These are phyloP conservation scores for Orchesella cincta DNA, from an alignment of 1,140 invertebrate species.

Conservation along the genomic window DNA sequence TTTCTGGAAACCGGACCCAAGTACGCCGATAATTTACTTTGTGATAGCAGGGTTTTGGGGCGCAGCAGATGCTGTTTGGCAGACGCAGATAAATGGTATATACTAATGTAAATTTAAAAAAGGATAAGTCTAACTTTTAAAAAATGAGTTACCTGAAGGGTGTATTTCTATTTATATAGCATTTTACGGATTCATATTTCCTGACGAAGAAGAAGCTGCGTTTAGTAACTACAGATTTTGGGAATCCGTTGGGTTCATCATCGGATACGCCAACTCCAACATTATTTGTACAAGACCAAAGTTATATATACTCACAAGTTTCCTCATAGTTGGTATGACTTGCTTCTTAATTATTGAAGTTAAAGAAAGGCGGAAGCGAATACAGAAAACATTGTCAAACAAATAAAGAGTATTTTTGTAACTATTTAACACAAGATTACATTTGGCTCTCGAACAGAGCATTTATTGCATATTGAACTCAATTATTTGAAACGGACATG, in stretches of 20 bases:
- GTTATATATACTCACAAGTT: conserved; percentile 80
- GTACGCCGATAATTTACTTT: conserved; percentile 79
- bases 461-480: no score
- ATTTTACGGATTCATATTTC: conserved; percentile 87
- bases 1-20: conserved; percentile 82
- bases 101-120: conserved; percentile 83
- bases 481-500: no score
- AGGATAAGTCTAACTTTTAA: neutral
- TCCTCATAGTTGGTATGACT: conserved; percentile 74
- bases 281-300: conserved; percentile 85
- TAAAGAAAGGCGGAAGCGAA: conserved; percentile 21
- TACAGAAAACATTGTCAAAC: no score
- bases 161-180: conserved; percentile 56
- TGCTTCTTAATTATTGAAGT: conserved; percentile 83
- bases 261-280: conserved; percentile 75
- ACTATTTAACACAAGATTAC: no score
- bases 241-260: conserved; percentile 89
- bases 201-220: conserved; percentile 89
- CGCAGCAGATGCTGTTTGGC: conserved; percentile 91
- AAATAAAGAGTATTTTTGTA: no score
- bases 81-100: conserved; percentile 94
- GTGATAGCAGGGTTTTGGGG: conserved; percentile 92
- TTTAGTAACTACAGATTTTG: conserved; percentile 95
- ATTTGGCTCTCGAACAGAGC: no score
- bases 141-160: neutral